Evolutionary conservation across 2,888 invertebrate species (phyloP), one percentile per base, ranked within the genome.

Genomic region (Caenorhabditis afra): DNA sequence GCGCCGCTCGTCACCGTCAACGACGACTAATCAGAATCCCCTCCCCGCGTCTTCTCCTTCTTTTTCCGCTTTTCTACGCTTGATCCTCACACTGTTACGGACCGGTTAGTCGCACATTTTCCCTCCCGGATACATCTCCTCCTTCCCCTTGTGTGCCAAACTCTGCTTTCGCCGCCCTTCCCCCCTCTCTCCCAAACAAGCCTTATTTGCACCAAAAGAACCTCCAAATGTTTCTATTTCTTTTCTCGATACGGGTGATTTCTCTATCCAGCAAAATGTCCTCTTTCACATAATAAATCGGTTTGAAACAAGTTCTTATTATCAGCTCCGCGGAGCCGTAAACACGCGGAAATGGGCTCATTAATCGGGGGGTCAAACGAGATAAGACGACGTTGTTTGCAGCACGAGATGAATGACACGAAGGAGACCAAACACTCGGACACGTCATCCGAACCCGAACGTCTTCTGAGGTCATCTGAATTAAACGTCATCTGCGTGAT

Each of bases 1-100:
- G 83, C 83, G 59, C 83, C 83, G 5, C 59, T 83, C 45, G 83
- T 83, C 47, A 58, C 47, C 22, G 81, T 83, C 45, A 81, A 74
- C 22, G 83, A 83, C 39, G 83, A 83, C 37, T 79, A n/a, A n/a
- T n/a, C n/a, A n/a, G 70, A 58, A 35, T 16, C 41, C 11, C 35
- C 53, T 59, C 20, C 41, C 41, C 29, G 22, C 29, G 4, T 20
- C 22, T n/a, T 3, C 22, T 23, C 16, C 12, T 53, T 61, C 45
- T 74, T 20, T 45, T 62, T 53, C 22, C 55, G 23, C 12, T 71
- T 61, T 29, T 20, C 47, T 68, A 49, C 22, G 44, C 35, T 57
- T 64, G 71, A 71, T 71, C 44, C 62, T 68, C 65, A 73, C 39
- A 29, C 37, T 47, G 61, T 70, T 61, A 70, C 66, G 74, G 74